A percentile compares a stretch with the other conserved stretches of the same genome.
phyloP scores from a whole-genome alignment of 2,797 vertebrate genomes.

The Cyprinella venusta region DNA sequence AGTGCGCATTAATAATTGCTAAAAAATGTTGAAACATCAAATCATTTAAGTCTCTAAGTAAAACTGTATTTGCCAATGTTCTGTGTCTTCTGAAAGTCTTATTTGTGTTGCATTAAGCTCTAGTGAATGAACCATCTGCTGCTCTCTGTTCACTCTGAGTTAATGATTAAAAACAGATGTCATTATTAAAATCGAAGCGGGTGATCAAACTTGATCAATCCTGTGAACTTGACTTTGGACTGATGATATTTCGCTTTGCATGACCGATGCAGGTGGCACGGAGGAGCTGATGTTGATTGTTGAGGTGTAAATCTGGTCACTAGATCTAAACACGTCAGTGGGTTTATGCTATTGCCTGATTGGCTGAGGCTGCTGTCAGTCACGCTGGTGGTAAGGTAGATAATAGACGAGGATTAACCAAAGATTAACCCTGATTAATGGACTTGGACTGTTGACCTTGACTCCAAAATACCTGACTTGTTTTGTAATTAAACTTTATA shows the following conservation, averaged over 20 bases:
- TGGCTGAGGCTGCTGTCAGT: constrained; percentile 56
- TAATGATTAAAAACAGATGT: constrained; percentile 56
- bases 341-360: constrained; percentile 56
- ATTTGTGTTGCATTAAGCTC: constrained; percentile 38
- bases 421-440: constrained; percentile 82
- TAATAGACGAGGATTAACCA: constrained; percentile 82
- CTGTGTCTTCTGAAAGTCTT: constrained; percentile 37
- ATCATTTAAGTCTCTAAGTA: neutral
- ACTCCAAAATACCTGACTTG: constrained; percentile 77
- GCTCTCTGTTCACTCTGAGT: constrained; percentile 48
- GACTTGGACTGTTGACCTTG: constrained; percentile 84
- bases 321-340: constrained; percentile 28
- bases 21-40: too few relatives aligned
- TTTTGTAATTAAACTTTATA: constrained; percentile 77
- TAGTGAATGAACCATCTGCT: constrained; percentile 47
- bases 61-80: constrained; percentile 22
- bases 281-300: constrained; percentile 31
- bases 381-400: constrained; percentile 69
- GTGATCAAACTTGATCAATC: constrained; percentile 9
- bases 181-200: constrained; percentile 42
- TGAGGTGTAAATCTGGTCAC: constrained; percentile 34
- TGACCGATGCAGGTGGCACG: neutral
- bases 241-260: neutral
- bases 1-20: neutral
- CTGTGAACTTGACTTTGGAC: constrained; percentile 18